Base-by-base conservation (phyloP, 2,888 invertebrate genomes). In the Antitype chi region DNA sequence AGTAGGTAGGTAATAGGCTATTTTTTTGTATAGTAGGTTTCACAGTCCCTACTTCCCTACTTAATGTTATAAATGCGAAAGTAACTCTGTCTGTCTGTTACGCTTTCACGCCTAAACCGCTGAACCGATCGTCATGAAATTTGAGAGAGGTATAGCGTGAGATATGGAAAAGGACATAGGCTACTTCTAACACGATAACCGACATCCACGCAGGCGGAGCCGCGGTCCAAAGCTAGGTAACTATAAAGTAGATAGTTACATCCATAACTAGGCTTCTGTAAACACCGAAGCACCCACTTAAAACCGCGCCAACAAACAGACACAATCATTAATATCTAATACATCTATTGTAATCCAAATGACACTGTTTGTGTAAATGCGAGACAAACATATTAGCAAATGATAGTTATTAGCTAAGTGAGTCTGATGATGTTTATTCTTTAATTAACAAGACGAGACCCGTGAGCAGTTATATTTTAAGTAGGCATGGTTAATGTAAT, bases 381-480 rank as follows among this genome's bases (percentile, higher is more conserved):
- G 66, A 83, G 64, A 81, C 78, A 88, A 87, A 88, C 86, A 87
- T 73, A 85, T 88, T 87, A 88, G 76, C 79, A 78, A 85, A 82
- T 52, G 78, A 74, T 80, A 74, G 82, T 79, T 68, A 84, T 88
- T 88, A 88, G 77, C 69, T 84, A 85, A 88, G 75, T 63, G 76
- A 49, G 8, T 17, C 9, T 66, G 38, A 55, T 64, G 52, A 9
- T 87, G 83, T 87, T 82, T 83, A 66, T 76, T 81, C 49, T 78
- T 69, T 86, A 78, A 86, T 81, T 88, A 82, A 62, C 67, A 49
- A 52, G 8, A 55, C 6, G 52, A 38, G 5, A 62, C 20, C 13
- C 0, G 20, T 53, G 6, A 66, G 11, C 38, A 62, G 49, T 57
- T 25, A 57, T 49, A 38, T 49, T 80, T 59, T 80, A 69, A 69